A percentile compares a stretch with the other conserved stretches of the same genome.
Conservation (phyloP, 2,797 vertebrate species). For the Amphiprion clarkii region DNA sequence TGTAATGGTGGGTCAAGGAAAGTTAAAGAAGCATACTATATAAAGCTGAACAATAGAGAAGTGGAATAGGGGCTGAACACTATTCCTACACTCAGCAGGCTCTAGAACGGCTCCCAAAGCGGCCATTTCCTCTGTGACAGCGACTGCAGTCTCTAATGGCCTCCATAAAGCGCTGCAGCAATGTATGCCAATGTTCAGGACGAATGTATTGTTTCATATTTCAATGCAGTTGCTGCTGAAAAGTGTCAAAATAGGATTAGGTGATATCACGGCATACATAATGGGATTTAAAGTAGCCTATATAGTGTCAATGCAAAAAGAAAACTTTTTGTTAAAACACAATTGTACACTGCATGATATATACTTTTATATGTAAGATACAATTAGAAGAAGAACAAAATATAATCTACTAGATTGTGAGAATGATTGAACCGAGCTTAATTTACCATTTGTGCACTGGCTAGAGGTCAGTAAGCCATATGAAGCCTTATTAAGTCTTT, state of each 20-base stretch:
- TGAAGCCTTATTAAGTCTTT: no score
- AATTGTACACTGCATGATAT: no score
- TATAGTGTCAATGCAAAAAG: background rate
- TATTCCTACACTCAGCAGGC: background rate
- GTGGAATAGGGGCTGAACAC: background rate
- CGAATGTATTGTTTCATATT: slow-evolving; percentile 28
- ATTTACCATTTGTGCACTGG: no score
- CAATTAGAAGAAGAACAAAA: no score
- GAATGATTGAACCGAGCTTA: no score
- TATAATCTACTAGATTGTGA: no score
- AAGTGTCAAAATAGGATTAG: background rate
- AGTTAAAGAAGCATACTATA: slow-evolving; percentile 21
- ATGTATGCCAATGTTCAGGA: slow-evolving; percentile 8
- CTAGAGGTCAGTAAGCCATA: no score
- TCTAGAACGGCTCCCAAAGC: slow-evolving; percentile 22
- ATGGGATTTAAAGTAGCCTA: background rate
- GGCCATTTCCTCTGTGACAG: slow-evolving; percentile 22
- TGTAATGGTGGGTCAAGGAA: slow-evolving; percentile 25
- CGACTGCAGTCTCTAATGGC: background rate
- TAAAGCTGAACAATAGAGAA: slow-evolving; percentile 6
- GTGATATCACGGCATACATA: slow-evolving; percentile 6
- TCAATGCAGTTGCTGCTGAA: background rate
- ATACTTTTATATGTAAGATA: no score
- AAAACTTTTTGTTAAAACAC: no score
- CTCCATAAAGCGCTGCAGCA: slow-evolving; percentile 21